phyloP scores from a whole-genome alignment of 2,113 vertebrate genomes.

The Rhinoptilus africanus region DNA sequence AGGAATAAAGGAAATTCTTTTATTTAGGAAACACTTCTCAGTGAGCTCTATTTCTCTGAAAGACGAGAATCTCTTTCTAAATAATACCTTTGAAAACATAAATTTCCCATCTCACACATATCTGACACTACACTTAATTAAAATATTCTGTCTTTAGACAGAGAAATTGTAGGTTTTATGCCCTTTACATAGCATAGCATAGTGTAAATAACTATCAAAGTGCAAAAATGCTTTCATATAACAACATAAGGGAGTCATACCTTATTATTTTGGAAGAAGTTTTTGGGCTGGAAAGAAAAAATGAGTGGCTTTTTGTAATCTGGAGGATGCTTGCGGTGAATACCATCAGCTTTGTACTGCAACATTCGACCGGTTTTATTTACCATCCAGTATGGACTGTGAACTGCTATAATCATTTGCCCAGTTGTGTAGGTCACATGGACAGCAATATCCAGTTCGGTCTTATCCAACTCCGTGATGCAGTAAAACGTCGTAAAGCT shows the following conservation, averaged over 20 bases:
- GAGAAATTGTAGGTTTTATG: background rate
- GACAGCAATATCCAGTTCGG: constrained; percentile 89
- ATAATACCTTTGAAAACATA: background rate
- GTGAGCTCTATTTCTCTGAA: background rate
- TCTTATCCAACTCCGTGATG: constrained; percentile 74
- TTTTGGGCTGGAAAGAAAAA: constrained; percentile 93
- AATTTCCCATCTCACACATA: background rate
- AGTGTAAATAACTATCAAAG: background rate
- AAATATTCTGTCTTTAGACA: background rate
- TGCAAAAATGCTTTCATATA: background rate
- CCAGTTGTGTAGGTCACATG: constrained; percentile 86
- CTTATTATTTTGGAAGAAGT: constrained; percentile 95
- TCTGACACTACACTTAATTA: background rate
- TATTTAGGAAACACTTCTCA: background rate
- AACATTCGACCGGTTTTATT: constrained; percentile 93
- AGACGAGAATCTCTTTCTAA: background rate
- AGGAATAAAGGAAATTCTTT: background rate
- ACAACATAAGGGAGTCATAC: constrained; percentile 50
- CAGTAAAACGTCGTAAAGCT: constrained; percentile 87
- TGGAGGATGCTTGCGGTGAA: constrained; percentile 93
- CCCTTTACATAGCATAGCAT: background rate
- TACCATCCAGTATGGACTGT: constrained; percentile 97
- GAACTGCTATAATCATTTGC: constrained; percentile 83
- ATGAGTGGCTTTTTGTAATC: constrained; percentile 92
- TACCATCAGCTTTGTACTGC: constrained; percentile 96